These are phyloP conservation scores for Thripadectes ignobilis DNA, from an alignment of 2,797 vertebrate genomes.

Conservation along the genomic window DNA sequence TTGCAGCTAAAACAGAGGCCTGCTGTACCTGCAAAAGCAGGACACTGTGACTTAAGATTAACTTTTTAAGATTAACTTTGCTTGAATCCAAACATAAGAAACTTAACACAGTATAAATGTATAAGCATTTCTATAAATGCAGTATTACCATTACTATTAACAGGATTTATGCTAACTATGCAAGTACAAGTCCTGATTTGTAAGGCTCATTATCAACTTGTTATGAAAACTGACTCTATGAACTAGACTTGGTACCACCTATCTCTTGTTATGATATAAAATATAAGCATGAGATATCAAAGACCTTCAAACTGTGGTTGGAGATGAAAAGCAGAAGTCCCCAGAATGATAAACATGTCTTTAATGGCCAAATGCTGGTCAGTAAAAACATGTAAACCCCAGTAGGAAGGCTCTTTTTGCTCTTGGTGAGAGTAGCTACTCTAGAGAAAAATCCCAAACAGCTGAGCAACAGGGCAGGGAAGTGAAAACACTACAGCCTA, in stretches of 20 bases:
- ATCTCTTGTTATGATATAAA: neutral
- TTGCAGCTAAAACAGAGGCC: neutral
- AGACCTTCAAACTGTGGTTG: neutral
- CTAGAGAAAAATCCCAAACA: neutral
- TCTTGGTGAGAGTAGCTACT: neutral
- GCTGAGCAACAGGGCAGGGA: neutral
- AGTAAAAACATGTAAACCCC: neutral
- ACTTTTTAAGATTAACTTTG: neutral
- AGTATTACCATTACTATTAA: neutral
- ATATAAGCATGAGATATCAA: neutral
- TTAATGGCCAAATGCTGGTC: neutral
- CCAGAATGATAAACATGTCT: neutral
- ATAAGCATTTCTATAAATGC: neutral
- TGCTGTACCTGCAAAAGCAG: neutral
- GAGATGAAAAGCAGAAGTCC: neutral
- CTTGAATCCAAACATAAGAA: neutral
- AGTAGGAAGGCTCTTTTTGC: neutral
- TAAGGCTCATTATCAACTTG: neutral
- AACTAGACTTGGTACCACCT: neutral
- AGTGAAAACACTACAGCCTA: neutral
- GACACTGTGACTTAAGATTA: neutral
- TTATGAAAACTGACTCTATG: neutral
- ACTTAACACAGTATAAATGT: neutral
- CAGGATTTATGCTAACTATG: neutral
- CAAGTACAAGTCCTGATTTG: neutral